These are phyloP conservation scores for Huso huso DNA, from an alignment of 2,797 vertebrate species.

Conservation along the genomic window DNA sequence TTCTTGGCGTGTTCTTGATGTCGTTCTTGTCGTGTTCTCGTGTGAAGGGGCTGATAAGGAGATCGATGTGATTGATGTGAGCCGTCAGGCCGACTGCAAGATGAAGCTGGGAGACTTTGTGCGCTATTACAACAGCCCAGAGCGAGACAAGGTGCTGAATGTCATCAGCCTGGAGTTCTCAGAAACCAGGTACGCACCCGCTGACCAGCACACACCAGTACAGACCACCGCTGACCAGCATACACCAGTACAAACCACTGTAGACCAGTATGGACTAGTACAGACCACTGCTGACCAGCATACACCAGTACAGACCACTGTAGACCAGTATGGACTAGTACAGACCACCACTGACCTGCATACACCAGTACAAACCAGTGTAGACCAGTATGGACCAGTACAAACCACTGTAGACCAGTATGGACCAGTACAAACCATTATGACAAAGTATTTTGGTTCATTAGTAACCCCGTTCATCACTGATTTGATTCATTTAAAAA, in stretches of 20 bases:
- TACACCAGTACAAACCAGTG: too few relatives aligned
- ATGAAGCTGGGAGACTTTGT: constrained; percentile 89
- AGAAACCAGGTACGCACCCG: constrained; percentile 72
- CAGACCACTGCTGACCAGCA: too few relatives aligned
- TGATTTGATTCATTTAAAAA: neutral
- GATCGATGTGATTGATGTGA: constrained; percentile 89
- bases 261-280: too few relatives aligned
- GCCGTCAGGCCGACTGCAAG: constrained; percentile 78
- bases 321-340: too few relatives aligned
- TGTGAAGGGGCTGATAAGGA: constrained; percentile 76
- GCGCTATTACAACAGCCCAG: constrained; percentile 79
- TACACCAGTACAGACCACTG: too few relatives aligned
- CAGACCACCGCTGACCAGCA: too few relatives aligned
- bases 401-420: too few relatives aligned
- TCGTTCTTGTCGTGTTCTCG: constrained; percentile 11
- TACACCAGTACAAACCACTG: too few relatives aligned
- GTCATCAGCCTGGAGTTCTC: constrained; percentile 93
- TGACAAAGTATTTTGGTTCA: neutral
- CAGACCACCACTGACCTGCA: too few relatives aligned
- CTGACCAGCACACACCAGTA: too few relatives aligned
- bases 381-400: too few relatives aligned
- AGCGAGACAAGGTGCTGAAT: constrained; percentile 81
- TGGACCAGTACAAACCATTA: too few relatives aligned
- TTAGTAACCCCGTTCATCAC: neutral
- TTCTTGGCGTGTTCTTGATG: neutral